Evolutionary conservation across 2,888 invertebrate species (phyloP), one percentile per base, ranked within the genome.

Genomic region (Coenonympha glycerion): DNA sequence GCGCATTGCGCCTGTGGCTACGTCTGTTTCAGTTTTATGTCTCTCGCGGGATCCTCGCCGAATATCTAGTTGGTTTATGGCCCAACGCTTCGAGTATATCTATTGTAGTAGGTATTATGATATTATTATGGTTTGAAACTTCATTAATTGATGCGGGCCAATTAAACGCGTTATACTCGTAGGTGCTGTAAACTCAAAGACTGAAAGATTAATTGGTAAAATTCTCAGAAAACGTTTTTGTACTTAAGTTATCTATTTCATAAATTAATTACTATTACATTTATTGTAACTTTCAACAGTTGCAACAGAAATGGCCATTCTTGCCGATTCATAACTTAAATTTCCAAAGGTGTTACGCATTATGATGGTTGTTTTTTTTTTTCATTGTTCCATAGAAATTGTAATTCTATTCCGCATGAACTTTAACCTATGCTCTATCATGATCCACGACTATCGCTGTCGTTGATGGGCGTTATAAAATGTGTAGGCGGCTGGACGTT

Each of bases 41-140:
- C 56, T 49, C 60, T 55, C 61, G 45, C 48, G 57, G 57, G 60
- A 61, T 47, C 50, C 55, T 52, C 49, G 24, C 49, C 49, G 56
- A 59, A 58, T 58, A 58, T 58, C 52, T 53, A 54, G 49, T 57
- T 58, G 58, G 54, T 60, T 58, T 60, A 60, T 59, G 56, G 56
- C 47, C 54, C 39, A 36, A 47, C 49, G 52, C 53, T 60, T n/a
- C n/a, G n/a, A n/a, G n/a, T n/a, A n/a, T n/a, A 60, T 58, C 57
- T 49, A 47, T 45, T 48, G 21, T 36, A 28, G 8, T 46, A 31
- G 21, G n/a, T 31, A 46, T 37, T 24, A 24, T 39, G 1, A 34
- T 5, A 15, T 15, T 31, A 31, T 8, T 9, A 39, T 39, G 16
- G 18, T 28, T 19, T 11, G 30, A 46, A 28, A 41, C 28, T 11